These are phyloP conservation scores for Archips xylosteana DNA, from an alignment of 2,888 invertebrate species.

Conservation along the genomic window DNA sequence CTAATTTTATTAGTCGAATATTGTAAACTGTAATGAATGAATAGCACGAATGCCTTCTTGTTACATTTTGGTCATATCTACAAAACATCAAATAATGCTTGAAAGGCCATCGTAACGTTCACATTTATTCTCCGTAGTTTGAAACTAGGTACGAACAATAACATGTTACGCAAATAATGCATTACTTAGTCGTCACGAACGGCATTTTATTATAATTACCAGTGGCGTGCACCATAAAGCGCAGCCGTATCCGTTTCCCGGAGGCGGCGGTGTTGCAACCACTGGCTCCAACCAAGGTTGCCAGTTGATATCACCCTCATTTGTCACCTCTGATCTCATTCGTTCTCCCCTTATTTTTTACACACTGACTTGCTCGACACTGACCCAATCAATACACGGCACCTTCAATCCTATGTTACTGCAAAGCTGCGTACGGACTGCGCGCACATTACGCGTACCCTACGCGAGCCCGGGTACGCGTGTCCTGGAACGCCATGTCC, in stretches of 20 bases:
- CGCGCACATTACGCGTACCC: too few species aligned
- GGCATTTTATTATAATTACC: constrained; percentile 30
- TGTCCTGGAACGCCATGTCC: too few species aligned
- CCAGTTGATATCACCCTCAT: constrained; percentile 11
- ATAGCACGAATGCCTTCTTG: neutral
- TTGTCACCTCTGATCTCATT: constrained; percentile 13
- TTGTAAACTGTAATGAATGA: too few species aligned
- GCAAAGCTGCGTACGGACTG: too few species aligned
- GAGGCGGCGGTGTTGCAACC: constrained; percentile 56
- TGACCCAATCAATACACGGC: too few species aligned
- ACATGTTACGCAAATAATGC: constrained; percentile 13
- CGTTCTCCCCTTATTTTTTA: neutral
- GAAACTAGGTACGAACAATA: neutral
- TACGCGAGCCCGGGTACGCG: too few species aligned
- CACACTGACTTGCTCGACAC: too few species aligned
- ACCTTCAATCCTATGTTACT: too few species aligned
- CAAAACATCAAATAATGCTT: neutral
- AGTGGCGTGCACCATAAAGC: constrained; percentile 53
- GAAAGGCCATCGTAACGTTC: neutral
- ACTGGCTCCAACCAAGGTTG: constrained; percentile 45
- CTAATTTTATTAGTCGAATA: neutral
- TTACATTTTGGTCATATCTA: neutral
- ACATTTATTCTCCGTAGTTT: neutral
- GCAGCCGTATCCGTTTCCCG: constrained; percentile 69
- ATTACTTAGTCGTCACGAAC: constrained; percentile 16